Base-by-base conservation (phyloP, 2,888 invertebrate genomes). In the Habroteleia sp. region DNA sequence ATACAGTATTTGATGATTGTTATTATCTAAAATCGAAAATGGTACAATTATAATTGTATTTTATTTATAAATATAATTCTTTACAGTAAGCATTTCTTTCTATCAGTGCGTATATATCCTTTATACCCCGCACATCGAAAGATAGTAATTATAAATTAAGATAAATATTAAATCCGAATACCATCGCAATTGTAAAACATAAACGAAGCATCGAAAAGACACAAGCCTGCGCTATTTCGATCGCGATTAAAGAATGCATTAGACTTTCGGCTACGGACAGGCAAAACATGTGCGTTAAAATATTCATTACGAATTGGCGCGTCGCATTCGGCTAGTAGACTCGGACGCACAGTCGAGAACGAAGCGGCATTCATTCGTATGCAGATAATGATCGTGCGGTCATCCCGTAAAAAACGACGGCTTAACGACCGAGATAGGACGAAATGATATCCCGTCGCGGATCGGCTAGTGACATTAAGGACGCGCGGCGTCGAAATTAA, bases 401-500 rank as follows among this genome's bases (percentile, higher is more conserved):
- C 76, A 81, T 84, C 81, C 79, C 58, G 83, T 79, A 84, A 85
- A 85, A 83, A 81, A 81, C 77, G 76, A 77, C 65, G 80, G 80
- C 85, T 82, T 87, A 87, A 87, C 83, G 87, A 87, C 84, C 85
- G 79, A 85, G 87, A 87, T 87, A 82, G 75, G 77, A 80, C 83
- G 82, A 82, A 78, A 81, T 80, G 87, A 87, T 87, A 87, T 82
- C 85, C 82, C 80, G 83, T 83, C 83, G 83, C 82, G 84, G 86
- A 85, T 85, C 85, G 82, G 83, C 81, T 82, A 83, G 83, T 82
- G 86, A 86, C 85, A 86, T 83, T 79, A 80, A 81, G 80, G 69
- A 71, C 75, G 78, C 73, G 39, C 44, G 56, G 42, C 52, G 62
- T 44, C 56, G 72, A 79, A 86, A 87, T 86, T 87, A 87, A 87